phyloP scores from a whole-genome alignment of 2,797 vertebrate species.

The Premnoplex brunnescens region DNA sequence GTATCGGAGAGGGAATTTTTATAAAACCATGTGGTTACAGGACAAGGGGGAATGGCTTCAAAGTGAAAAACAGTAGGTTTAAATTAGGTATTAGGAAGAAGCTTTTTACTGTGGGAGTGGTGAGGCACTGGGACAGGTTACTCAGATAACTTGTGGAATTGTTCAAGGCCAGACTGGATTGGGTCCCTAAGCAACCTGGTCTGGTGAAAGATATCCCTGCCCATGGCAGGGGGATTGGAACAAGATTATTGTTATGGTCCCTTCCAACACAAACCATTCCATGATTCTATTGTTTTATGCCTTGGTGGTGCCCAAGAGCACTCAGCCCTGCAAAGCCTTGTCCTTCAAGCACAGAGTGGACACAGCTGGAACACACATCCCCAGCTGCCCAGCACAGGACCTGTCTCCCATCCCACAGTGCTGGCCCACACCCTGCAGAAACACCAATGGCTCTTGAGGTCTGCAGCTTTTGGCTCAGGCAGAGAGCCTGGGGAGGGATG shows the following conservation, averaged over 20 bases:
- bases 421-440: not conserved
- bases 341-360: not conserved
- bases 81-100: not conserved
- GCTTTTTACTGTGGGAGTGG: not conserved
- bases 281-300: not conserved
- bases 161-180: not conserved
- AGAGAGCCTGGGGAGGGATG: not conserved
- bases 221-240: accelerated
- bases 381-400: not conserved
- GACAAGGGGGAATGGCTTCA: not conserved
- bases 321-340: not conserved
- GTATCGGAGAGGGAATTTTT: not conserved
- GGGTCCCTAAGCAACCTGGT: not conserved
- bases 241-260: too few species aligned
- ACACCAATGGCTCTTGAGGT: not conserved
- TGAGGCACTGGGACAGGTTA: not conserved
- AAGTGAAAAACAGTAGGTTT: not conserved
- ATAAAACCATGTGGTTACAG: not conserved
- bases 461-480: not conserved
- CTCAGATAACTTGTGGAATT: not conserved
- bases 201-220: not conserved
- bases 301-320: not conserved
- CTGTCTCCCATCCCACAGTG: not conserved
- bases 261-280: not conserved
- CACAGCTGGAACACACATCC: not conserved